Evolutionary conservation across 2,888 invertebrate genomes (phyloP), one percentile per base, ranked within the genome.

Genomic region (Luperina nickerlii): DNA sequence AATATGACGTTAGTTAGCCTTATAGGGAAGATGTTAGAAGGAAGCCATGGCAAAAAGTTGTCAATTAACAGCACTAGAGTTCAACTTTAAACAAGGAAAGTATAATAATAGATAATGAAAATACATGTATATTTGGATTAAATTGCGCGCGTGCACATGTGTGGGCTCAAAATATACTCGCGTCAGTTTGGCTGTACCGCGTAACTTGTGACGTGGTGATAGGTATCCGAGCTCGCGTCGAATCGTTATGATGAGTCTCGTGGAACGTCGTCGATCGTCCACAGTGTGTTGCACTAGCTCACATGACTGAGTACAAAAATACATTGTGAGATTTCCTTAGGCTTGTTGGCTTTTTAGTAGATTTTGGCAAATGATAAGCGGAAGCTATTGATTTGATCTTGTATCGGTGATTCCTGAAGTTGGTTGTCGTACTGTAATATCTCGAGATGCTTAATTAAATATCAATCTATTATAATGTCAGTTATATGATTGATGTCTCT

Each of bases 81-180:
- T 81, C n/a, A 67, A 48, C 6, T 69, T 65, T 38, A 13, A 18
- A 65, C 11, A 45, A n/a, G 42, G 13, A 83, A 60, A 24, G 11
- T 42, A 18, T 42, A 78, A 32, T 32, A 82, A 78, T 65, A 79
- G 74, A 42, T 32, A 51, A 48, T 77, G 42, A 51, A 42, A 68
- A 63, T 51, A 7, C 7, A 45, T 48, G n/a, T 57, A 67, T 77
- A 85, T 45, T 80, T 62, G 9, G 3, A 72, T 69, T 71, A 54
- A 71, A 75, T 69, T 57, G 60, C 51, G 60, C 70, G 51, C 66
- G 57, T 76, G 69, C 71, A 48, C 60, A 48, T 63, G 76, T 78
- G 66, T 85, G 73, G 54, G 70, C 78, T 82, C 80, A 81, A 77
- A 79, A 87, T 87, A 83, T 68, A 83, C 81, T 80, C 83, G 71